Evolutionary conservation across 2,113 vertebrate genomes (phyloP), one percentile per base, ranked within the genome.

Genomic region (Dolichotis patagonum): DNA sequence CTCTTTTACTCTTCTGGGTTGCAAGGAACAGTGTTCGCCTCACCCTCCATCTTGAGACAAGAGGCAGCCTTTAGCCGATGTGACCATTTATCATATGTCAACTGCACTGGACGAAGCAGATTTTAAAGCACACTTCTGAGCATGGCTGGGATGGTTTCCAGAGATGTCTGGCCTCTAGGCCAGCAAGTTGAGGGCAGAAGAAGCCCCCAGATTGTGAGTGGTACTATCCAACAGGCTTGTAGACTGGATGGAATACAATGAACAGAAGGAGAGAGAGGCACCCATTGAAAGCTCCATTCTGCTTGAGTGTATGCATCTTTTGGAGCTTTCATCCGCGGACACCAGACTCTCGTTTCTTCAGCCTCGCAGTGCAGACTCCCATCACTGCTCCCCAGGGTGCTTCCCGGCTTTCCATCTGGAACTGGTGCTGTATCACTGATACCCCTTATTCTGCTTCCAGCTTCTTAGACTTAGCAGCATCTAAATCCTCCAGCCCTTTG

Each of bases 271-370:
- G 43, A 30, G 30, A 77, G 41, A 26, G 7, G 11, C 24, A 30
- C 24, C 26, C 11, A 28, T 5, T 30, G 26, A 75, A 77, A 78
- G 43, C 28, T 32, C 75, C 43, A 49, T 49, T 78, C 75, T 30
- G 43, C 26, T 32, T 49, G 28, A 49, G 28, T 3, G 24, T 6
- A 5, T 38, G 10, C 43, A 30, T 32, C 26, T 17, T 49, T 78
- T 30, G 7, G 24, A 17, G 43, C 43, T 78, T 12, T 17, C 14
- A 7, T 12, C 41, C 28, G 0, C 1, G 2, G 7, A 17, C 28
- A 32, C 32, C 12, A 49, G 24, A 28, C 43, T 78, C 5, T 49
- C 17, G 13, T 49, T 46, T 77, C 41, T 49, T 14, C 7, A 28
- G 43, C 26, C 12, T 30, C 19, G 13, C 5, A 16, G 26, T n/a